phyloP scores from a whole-genome alignment of 2,888 invertebrate species.

The Teinopalpus imperialis region DNA sequence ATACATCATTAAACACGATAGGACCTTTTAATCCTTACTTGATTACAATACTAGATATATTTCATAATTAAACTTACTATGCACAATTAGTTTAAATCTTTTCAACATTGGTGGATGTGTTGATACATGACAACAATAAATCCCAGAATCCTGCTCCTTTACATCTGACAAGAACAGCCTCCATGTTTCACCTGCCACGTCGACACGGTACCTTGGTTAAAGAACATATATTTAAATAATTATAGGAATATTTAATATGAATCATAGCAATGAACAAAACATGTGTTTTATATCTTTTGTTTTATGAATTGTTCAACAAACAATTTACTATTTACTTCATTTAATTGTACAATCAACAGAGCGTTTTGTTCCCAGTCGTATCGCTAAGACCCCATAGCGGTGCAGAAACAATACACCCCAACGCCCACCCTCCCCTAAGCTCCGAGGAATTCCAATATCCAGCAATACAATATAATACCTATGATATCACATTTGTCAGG shows the following conservation, averaged over 20 bases:
- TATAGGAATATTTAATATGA: too few relatives aligned
- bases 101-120: constrained; percentile 75
- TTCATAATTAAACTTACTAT: constrained; percentile 52
- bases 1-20: too few relatives aligned
- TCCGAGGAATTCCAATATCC: constrained; percentile 21
- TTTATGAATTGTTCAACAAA: too few relatives aligned
- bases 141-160: constrained; percentile 65
- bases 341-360: constrained; percentile 8
- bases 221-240: too few relatives aligned
- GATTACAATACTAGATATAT: too few relatives aligned
- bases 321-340: not conserved
- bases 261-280: too few relatives aligned
- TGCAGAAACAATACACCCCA: constrained; percentile 20
- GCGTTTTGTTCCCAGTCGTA: constrained; percentile 10
- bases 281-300: too few relatives aligned
- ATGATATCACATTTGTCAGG: constrained; percentile 1
- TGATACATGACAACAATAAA: constrained; percentile 75
- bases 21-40: too few relatives aligned
- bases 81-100: constrained; percentile 60
- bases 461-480: constrained; percentile 13
- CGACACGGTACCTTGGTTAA: constrained; percentile 66
- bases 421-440: constrained; percentile 5
- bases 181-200: constrained; percentile 74
- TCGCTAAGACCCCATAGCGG: constrained; percentile 12
- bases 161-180: constrained; percentile 60